Base-by-base conservation (phyloP, 2,888 invertebrate genomes). In the Lasioglossum zephyrum region DNA sequence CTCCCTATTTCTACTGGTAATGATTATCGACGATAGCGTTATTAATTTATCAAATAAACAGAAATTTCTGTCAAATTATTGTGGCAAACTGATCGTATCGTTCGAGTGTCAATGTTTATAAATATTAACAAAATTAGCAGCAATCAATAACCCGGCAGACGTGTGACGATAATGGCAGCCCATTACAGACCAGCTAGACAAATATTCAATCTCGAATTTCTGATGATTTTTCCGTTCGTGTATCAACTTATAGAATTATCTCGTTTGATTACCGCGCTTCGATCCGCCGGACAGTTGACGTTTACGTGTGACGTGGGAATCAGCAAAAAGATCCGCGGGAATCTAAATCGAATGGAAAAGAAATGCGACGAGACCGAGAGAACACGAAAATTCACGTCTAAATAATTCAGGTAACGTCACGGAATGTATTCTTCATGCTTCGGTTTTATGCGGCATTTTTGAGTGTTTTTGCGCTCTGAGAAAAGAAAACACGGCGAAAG, bases 61-160 rank as follows among this genome's bases (percentile, higher is more conserved):
- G 26, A 36, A 26, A 75, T 53, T 57, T 57, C 39, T 73, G 36
- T 39, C 73, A 73, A 73, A 47, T 73, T 39, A 73, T 73, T 44
- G 36, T 36, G 66, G 36, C 31, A 36, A 36, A 11, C 66, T 18
- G 66, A 66, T 66, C 36, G 18, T 36, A 66, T 36, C 36, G 36
- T 66, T 66, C 66, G 18, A 77, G 36, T 36, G 66, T 36, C 66
- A 36, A 66, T 66, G 22, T 66, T 31, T 66, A 66, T 66, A 66
- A 66, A 66, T 66, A 66, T 66, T 36, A 22, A 66, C 66, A 36
- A 36, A 66, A 66, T 66, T 66, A 36, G 66, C 36, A 36, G 18
- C 31, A 66, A 36, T 66, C 66, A 66, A 66, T 66, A 66, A 66
- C 18, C 36, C 9, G 66, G 18, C 66, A 31, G 66, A 36, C 9